Evolutionary conservation across 2,888 invertebrate genomes (phyloP), one percentile per base, ranked within the genome.

Genomic region (Asteroscopus sphinx): DNA sequence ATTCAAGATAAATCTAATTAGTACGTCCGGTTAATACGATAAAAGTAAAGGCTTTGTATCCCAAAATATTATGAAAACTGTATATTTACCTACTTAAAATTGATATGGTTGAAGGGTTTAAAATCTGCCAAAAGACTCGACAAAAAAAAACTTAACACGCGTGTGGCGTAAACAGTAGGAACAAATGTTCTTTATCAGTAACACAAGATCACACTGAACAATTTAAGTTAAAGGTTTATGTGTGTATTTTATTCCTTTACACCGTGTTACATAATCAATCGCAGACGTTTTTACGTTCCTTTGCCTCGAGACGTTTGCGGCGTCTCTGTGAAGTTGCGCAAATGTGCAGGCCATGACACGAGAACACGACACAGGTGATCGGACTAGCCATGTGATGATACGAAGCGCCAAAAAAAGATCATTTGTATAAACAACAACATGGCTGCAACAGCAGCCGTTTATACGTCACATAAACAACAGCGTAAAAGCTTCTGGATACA

Each of bases 321-420:
- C 55, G 13, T 42, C 48, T 68, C 53, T 49, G 49, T 47, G 21
- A 6, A 35, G n/a, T 68, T 74, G 66, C 62, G 68, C 60, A 73
- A 73, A 61, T 37, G 40, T 52, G 53, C 58, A 49, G 60, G 55
- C 69, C 69, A 26, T 69, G 72, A 68, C 63, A 68, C 42, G 53
- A 39, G 48, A 51, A 68, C 63, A 68, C 42, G 53, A 39, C 52
- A 51, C 73, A 47, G 57, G 57, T 56, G 52, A 62, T 46, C 30
- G 48, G 33, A 39, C 16, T 37, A 17, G 12, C 47, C 21, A 40
- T 25, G 13, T 35, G 8, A 13, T 15, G 15, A 42, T 36, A 32
- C 7, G 39, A 25, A 28, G 6, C 12, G 25, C 41, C 36, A 48
- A 47, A 65, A 41, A 42, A 63, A 55, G 9, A 61, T 47, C 26